Conservation (phyloP, 2,888 invertebrate species). For the Leptinotarsa juncta region DNA sequence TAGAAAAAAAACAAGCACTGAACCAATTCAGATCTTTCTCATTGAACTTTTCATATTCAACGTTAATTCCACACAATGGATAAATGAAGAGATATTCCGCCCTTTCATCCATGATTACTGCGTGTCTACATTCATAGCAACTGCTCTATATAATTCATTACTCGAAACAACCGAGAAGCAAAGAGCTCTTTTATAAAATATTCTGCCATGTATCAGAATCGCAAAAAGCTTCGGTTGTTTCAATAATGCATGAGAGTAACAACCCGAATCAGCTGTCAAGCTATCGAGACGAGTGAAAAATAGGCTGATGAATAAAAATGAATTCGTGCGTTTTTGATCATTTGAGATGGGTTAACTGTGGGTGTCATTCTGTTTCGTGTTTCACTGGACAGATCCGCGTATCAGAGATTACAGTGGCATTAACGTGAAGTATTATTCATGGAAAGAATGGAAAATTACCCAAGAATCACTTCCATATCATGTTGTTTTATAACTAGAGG, state of each 20-base stretch:
- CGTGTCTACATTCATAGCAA: neutral
- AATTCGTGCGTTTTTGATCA: slow-evolving; percentile 4
- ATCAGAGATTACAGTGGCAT: neutral
- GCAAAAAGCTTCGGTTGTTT: slow-evolving; percentile 17
- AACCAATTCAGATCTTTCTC: neutral
- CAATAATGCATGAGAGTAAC: slow-evolving; percentile 21
- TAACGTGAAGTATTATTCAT: too few species aligned
- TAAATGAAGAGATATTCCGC: neutral
- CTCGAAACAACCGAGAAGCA: neutral
- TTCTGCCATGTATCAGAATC: slow-evolving; percentile 9
- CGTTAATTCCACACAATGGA: neutral
- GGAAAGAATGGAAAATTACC: too few species aligned
- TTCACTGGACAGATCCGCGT: neutral
- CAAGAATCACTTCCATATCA: too few species aligned
- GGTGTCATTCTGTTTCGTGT: neutral
- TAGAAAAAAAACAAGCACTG: neutral
- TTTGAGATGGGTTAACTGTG: slow-evolving; percentile 12
- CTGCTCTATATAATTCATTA: slow-evolving; percentile 12
- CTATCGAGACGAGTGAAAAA: slow-evolving; percentile 15
- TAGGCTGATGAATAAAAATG: slow-evolving; percentile 19
- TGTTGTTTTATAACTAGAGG: too few species aligned
- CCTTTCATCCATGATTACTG: neutral
- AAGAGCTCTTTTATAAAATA: slow-evolving; percentile 3
- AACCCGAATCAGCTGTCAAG: slow-evolving; percentile 18
- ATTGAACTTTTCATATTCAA: neutral